phyloP scores from a whole-genome alignment of 2,888 invertebrate genomes.

The Helicoverpa assulta region DNA sequence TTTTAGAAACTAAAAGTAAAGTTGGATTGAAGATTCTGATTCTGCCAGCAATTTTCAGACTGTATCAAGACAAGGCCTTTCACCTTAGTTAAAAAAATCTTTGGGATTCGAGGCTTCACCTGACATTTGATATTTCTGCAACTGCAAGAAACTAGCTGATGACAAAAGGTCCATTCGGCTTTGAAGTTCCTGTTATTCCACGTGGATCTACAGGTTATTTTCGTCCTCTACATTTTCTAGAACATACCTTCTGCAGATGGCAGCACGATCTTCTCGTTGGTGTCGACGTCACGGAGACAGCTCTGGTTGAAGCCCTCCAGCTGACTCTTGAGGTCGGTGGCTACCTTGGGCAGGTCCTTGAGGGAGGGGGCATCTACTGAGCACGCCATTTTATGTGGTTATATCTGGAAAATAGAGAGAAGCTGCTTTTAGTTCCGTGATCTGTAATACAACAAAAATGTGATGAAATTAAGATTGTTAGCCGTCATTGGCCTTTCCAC shows the following conservation, averaged over 20 bases:
- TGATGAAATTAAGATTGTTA: slow-evolving; percentile 5
- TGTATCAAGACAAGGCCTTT: no score
- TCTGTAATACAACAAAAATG: not conserved
- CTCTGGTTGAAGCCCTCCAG: slow-evolving; percentile 97
- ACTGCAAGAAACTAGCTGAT: no score
- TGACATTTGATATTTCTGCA: no score
- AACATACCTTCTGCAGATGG: slow-evolving; percentile 97
- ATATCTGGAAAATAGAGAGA: slow-evolving; percentile 65
- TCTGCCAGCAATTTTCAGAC: no score
- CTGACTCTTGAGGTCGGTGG: slow-evolving; percentile 96
- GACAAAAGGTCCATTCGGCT: no score
- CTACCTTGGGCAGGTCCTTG: slow-evolving; percentile 97
- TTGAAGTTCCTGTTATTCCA: not conserved
- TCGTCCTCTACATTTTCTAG: not conserved
- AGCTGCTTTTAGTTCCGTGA: slow-evolving; percentile 6
- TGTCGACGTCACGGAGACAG: slow-evolving; percentile 96
- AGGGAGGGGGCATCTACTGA: slow-evolving; percentile 93
- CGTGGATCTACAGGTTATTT: no score
- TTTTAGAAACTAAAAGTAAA: no score
- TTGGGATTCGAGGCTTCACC: no score
- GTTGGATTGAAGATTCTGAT: no score
- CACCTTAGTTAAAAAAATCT: no score
- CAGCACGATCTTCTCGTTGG: slow-evolving; percentile 97
- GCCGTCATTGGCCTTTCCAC: not conserved
- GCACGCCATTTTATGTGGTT: slow-evolving; percentile 86